Percentiles rank a stretch among this genome's conserved stretches.
These are phyloP conservation scores for Molossus alvarezi DNA, from an alignment of 2,797 vertebrate genomes.

Conservation along the genomic window DNA sequence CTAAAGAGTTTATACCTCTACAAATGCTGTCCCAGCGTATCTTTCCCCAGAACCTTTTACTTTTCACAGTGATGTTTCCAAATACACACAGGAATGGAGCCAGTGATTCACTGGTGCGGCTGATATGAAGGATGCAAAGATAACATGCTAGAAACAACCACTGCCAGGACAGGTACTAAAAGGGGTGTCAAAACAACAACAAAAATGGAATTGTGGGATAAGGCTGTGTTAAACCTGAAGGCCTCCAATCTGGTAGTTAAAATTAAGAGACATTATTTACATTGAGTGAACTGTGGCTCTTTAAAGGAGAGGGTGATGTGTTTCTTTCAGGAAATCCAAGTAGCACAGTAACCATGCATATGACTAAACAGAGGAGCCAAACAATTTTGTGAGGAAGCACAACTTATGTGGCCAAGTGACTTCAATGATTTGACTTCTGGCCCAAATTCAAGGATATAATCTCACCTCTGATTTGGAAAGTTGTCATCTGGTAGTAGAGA, in stretches of 20 bases:
- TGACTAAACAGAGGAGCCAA: neutral
- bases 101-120: neutral
- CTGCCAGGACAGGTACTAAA: neutral
- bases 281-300: neutral
- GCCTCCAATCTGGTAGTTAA: neutral
- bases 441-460: slow-evolving; percentile 63
- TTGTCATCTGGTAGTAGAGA: neutral
- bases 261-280: neutral
- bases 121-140: neutral
- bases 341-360: neutral
- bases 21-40: neutral
- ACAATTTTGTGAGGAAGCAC: neutral
- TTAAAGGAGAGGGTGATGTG: neutral
- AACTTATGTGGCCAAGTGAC: slow-evolving; percentile 35
- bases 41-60: neutral
- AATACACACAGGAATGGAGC: neutral
- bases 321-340: slow-evolving; percentile 19
- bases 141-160: neutral
- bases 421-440: slow-evolving; percentile 73
- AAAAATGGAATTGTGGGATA: neutral
- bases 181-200: neutral
- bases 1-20: neutral
- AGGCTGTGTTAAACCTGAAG: neutral
- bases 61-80: neutral
- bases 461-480: slow-evolving; percentile 62